These are phyloP conservation scores for Biston betularia DNA, from an alignment of 2,888 invertebrate species.

Conservation along the genomic window DNA sequence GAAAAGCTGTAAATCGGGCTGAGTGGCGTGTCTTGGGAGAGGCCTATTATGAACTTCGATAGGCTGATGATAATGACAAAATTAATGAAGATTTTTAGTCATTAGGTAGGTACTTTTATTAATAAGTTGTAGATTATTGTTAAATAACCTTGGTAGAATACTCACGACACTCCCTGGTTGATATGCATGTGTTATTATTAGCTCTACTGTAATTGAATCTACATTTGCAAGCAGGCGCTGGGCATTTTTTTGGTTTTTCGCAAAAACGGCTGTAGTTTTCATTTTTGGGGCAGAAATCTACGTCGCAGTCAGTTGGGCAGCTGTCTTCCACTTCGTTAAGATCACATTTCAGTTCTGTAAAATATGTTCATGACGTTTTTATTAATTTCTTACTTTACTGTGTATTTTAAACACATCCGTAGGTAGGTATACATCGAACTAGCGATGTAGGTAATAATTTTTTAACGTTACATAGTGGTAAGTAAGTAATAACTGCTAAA, in stretches of 20 bases:
- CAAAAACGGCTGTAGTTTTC: slow-evolving; percentile 37
- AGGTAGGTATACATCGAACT: no score
- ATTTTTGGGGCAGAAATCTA: slow-evolving; percentile 37
- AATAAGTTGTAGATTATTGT: no score
- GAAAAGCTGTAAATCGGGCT: no score
- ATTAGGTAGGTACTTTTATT: no score
- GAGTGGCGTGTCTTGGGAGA: no score
- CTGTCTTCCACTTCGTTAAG: slow-evolving; percentile 36
- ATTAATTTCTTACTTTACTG: neutral
- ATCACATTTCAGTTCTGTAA: slow-evolving; percentile 40
- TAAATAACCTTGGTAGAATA: slow-evolving; percentile 6
- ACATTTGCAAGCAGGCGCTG: slow-evolving; percentile 42
- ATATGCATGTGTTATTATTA: slow-evolving; percentile 45
- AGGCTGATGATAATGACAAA: no score
- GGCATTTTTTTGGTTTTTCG: slow-evolving; percentile 22
- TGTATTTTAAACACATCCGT: no score
- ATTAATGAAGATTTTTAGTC: no score
- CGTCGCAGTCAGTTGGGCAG: slow-evolving; percentile 46
- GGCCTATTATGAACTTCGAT: no score
- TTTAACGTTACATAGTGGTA: no score
- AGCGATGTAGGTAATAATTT: no score
- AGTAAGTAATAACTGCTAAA: no score
- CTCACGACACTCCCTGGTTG: slow-evolving; percentile 42
- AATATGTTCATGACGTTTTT: neutral
- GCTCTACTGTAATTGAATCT: slow-evolving; percentile 43